These are phyloP conservation scores for Poeciliopsis prolifica DNA, from an alignment of 2,113 vertebrate genomes.

Conservation along the genomic window DNA sequence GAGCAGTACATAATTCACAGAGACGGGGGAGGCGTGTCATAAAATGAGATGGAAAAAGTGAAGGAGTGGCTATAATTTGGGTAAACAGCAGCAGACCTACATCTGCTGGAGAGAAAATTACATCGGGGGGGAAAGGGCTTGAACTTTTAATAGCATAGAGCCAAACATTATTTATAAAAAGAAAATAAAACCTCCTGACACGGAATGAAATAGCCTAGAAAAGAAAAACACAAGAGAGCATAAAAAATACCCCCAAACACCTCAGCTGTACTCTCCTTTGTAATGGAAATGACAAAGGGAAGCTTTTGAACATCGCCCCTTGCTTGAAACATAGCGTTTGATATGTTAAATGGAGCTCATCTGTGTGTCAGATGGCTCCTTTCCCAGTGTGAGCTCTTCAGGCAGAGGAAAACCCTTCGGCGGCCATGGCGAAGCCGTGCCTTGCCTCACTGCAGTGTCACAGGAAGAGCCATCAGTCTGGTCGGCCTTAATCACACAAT, in stretches of 20 bases:
- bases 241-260: slow-evolving; percentile 14
- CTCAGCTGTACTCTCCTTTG: slow-evolving; percentile 31
- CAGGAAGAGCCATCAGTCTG: slow-evolving; percentile 13
- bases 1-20: too few relatives aligned
- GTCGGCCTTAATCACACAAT: neutral
- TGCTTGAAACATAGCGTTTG: slow-evolving; percentile 20
- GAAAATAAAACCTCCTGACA: neutral
- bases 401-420: slow-evolving; percentile 46
- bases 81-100: slow-evolving; percentile 19
- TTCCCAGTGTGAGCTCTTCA: slow-evolving; percentile 24
- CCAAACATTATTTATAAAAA: neutral
- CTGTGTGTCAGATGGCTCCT: slow-evolving; percentile 20
- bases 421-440: slow-evolving; percentile 40
- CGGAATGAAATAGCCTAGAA: neutral
- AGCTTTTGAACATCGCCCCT: slow-evolving; percentile 33
- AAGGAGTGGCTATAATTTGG: slow-evolving; percentile 38
- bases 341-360: slow-evolving; percentile 44
- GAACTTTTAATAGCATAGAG: neutral
- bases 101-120: neutral
- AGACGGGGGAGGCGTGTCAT: neutral
- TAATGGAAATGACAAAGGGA: slow-evolving; percentile 48
- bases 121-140: neutral
- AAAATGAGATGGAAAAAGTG: slow-evolving; percentile 1
- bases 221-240: slow-evolving; percentile 4
- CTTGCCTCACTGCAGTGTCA: neutral